Evolutionary conservation across 2,113 vertebrate genomes (phyloP).

Genomic region (Bolborhynchus lineola): DNA sequence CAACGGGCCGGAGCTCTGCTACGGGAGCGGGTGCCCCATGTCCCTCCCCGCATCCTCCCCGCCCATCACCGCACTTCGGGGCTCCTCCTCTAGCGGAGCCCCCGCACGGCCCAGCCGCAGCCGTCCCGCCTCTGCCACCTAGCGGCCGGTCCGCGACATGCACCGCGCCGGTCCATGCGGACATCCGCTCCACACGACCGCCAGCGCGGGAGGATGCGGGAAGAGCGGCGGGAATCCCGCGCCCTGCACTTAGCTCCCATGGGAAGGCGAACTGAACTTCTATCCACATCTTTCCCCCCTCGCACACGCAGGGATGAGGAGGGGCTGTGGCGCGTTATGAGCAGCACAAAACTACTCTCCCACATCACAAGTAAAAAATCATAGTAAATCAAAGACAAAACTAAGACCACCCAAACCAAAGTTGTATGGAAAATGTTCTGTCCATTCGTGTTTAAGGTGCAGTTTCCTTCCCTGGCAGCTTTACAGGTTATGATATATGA

Average conservation of each 20-base stretch:
- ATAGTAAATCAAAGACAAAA: not conserved
- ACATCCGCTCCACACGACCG: not conserved
- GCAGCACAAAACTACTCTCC: not conserved
- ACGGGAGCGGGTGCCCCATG: not conserved
- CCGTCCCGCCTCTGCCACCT: not conserved
- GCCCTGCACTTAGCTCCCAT: not conserved
- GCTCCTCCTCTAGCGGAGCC: not conserved
- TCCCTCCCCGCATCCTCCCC: not conserved
- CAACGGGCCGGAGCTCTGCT: not conserved
- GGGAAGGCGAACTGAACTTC: not conserved
- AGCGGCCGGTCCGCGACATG: not conserved
- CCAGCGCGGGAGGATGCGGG: not conserved
- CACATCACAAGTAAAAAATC: not conserved
- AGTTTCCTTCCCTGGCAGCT: not conserved
- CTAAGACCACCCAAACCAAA: not conserved
- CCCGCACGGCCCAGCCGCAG: not conserved
- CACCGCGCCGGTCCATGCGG: not conserved
- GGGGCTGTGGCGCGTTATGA: fast-evolving
- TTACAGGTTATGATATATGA: not conserved
- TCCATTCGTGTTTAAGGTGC: not conserved
- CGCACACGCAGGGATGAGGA: not conserved
- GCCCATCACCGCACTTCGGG: not conserved
- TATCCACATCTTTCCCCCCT: not conserved
- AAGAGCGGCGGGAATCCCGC: not conserved
- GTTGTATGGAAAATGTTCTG: not conserved